Evolutionary conservation across 2,113 vertebrate genomes (phyloP).

Genomic region (Polyodon spathula): DNA sequence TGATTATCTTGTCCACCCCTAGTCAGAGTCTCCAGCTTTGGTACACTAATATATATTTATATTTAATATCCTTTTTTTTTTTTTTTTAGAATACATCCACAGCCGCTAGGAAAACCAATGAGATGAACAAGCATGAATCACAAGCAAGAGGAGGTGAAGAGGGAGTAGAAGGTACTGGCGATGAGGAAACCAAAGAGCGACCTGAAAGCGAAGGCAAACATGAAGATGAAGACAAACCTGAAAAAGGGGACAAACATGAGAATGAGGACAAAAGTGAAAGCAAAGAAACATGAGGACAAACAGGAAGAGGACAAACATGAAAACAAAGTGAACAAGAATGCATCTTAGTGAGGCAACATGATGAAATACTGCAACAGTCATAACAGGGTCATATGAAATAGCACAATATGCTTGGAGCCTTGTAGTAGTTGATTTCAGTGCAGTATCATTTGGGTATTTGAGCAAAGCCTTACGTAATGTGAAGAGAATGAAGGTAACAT

Average conservation of each 20-base stretch:
- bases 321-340: not conserved
- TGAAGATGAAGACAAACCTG: slow-evolving; percentile 1
- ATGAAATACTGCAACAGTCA: too few species aligned
- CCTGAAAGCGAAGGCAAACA: not conserved
- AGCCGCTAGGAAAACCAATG: not conserved
- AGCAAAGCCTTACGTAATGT: too few species aligned
- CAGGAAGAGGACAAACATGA: not conserved
- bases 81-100: slow-evolving; percentile 18
- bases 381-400: too few species aligned
- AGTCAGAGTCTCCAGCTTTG: too few species aligned
- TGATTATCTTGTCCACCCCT: too few species aligned
- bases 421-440: too few species aligned
- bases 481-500: too few species aligned
- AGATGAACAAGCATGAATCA: not conserved
- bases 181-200: too few species aligned
- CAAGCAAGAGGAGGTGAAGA: slow-evolving; percentile 11
- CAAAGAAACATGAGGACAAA: not conserved
- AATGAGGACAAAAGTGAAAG: not conserved
- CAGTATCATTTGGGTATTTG: too few species aligned
- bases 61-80: slow-evolving; percentile 14
- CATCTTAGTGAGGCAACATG: too few species aligned
- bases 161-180: slow-evolving; percentile 13
- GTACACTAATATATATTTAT: not conserved
- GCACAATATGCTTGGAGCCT: too few species aligned
- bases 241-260: not conserved